Evolutionary conservation across 2,888 invertebrate genomes (phyloP).

Genomic region (Timandra comae): DNA sequence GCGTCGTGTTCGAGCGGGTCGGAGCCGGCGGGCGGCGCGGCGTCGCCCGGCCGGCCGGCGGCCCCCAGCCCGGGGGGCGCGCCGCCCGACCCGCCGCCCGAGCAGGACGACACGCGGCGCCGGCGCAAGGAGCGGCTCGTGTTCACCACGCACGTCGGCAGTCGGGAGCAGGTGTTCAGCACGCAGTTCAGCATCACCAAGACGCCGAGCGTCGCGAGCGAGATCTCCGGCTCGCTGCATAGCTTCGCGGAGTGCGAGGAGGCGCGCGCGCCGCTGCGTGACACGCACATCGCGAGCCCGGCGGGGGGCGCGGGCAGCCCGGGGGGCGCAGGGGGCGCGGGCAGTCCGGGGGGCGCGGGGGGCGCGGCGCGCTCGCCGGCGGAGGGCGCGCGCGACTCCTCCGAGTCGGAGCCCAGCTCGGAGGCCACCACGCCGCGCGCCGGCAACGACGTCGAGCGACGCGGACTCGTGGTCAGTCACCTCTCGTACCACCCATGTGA

Average conservation of each 20-base stretch:
- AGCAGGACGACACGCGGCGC: conserved; percentile 23
- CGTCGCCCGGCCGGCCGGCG: conserved; percentile 2
- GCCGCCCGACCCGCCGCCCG: conserved; percentile 6
- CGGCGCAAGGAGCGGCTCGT: conserved; percentile 68
- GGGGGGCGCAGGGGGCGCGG: no score
- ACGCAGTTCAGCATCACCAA: conserved; percentile 80
- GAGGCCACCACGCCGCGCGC: conserved; percentile 20
- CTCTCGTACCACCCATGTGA: not conserved
- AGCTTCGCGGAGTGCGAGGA: conserved; percentile 79
- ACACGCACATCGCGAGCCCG: conserved; percentile 18
- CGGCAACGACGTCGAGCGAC: conserved; percentile 81
- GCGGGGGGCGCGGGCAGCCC: conserved; percentile 6
- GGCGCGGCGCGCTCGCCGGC: conserved; percentile 14
- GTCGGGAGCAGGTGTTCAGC: conserved; percentile 82
- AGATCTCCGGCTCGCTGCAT: conserved; percentile 71
- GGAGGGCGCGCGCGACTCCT: conserved; percentile 23
- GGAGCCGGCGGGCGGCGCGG: conserved; percentile 9
- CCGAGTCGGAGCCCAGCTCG: conserved; percentile 26
- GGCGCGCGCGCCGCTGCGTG: conserved; percentile 19
- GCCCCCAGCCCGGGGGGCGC: conserved; percentile 3
- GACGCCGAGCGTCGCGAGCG: conserved; percentile 79
- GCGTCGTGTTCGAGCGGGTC: conserved; percentile 10
- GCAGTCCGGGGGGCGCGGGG: conserved; percentile 8
- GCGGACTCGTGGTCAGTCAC: conserved; percentile 74
- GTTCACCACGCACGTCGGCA: conserved; percentile 82